These are phyloP conservation scores for Nomada lathburiana DNA, from an alignment of 2,888 invertebrate species.

Conservation along the genomic window DNA sequence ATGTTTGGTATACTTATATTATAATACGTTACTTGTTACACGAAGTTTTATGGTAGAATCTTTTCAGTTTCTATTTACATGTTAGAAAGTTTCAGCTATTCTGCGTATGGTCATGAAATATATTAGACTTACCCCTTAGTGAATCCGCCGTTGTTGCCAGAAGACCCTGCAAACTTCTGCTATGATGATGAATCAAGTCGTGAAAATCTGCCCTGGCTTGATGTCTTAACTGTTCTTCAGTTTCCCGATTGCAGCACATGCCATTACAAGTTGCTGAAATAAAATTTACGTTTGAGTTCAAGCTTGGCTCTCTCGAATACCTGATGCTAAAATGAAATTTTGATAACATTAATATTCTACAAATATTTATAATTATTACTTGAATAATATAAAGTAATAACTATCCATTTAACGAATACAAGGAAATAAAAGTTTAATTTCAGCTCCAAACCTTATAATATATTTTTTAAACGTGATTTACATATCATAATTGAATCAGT, in stretches of 20 bases:
- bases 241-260: constrained; percentile 89
- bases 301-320: not conserved
- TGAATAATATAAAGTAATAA: no score
- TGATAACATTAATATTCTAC: no score
- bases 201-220: constrained; percentile 89
- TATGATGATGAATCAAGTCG: constrained; percentile 88
- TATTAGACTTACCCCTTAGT: constrained; percentile 89
- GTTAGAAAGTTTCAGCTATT: constrained; percentile 4
- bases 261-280: constrained; percentile 87
- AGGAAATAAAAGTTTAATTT: no score
- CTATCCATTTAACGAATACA: no score
- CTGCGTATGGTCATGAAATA: not conserved
- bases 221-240: constrained; percentile 87
- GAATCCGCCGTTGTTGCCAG: constrained; percentile 90
- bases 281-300: not conserved
- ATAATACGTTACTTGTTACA: no score
- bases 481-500: no score
- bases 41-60: not conserved
- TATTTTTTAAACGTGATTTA: no score
- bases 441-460: no score
- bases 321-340: not conserved
- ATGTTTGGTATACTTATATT: no score
- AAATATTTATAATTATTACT: no score
- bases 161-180: constrained; percentile 90
- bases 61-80: not conserved